Base-by-base conservation (phyloP, 2,888 invertebrate genomes). In the Apomyelois bistriatella region DNA sequence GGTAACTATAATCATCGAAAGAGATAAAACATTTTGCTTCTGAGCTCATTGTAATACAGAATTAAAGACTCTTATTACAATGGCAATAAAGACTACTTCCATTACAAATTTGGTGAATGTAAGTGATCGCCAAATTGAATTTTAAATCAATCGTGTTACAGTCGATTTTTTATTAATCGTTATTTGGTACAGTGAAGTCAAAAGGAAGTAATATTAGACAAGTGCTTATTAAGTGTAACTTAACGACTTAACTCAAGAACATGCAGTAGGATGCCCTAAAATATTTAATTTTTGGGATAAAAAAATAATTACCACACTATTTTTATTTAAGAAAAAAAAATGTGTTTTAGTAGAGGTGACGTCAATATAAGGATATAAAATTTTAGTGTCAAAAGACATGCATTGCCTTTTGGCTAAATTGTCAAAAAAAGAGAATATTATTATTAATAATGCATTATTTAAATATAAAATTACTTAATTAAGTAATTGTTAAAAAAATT, bases 131-230 rank as follows among this genome's bases (percentile, higher is more conserved):
- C 42, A 72, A 62, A 62, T 55, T 66, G 62, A 60, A 60, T 66
- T 62, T 62, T 76, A 74, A 65, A 57, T 12, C 42, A 52, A 65
- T 60, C 47, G 22, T 0, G 12, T 53, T 70, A 74, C 54, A 68
- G 71, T 59, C 49, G 56, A 52, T 60, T 66, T 65, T 69, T 48
- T 58, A 57, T 61, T 58, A 58, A 50, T 47, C 17, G 41, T 53
- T 48, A 40, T 58, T 64, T 58, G 59, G 61, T 60, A 48, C 48
- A 48, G 37, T 36, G 36, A 36, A 30, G 48, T 72, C 71, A 66
- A 60, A 71, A 81, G 82, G 83, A 84, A 84, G 80, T 76, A 76
- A 78, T 75, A 72, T 79, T 70, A 68, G 70, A 68, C 74, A 74
- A 73, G 72, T 76, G 73, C 76, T 76, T 80, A 80, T 81, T 82